A percentile compares a stretch with the other conserved stretches of the same genome.
Evolutionary conservation across 2,888 invertebrate genomes (phyloP).

Genomic region (Sinodicranocentrus sp.): DNA sequence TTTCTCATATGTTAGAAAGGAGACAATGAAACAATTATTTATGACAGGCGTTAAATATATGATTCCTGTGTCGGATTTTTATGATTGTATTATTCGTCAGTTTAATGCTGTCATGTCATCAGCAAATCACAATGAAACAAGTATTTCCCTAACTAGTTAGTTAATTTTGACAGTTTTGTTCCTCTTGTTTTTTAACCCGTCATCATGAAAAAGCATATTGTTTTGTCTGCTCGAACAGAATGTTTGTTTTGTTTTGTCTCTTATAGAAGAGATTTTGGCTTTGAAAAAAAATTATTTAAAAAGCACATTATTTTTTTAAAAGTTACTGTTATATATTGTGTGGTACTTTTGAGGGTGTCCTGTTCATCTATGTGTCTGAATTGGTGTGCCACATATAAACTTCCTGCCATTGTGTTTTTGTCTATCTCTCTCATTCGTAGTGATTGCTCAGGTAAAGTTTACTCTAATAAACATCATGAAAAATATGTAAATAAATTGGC

Average conservation of each 20-base stretch:
- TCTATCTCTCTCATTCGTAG: conserved; percentile 12
- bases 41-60: conserved; percentile 68
- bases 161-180: conserved; percentile 66
- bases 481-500: conserved; percentile 48
- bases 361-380: conserved; percentile 34
- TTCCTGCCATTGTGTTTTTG: conserved; percentile 60
- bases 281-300: conserved; percentile 10
- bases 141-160: conserved; percentile 49
- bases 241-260: too few species aligned
- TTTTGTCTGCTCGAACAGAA: too few species aligned
- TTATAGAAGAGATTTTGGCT: too few species aligned
- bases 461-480: conserved; percentile 32
- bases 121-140: conserved; percentile 64
- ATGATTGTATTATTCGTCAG: conserved; percentile 62
- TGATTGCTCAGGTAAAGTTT: conserved; percentile 36
- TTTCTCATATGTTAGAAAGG: conserved; percentile 42
- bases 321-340: background rate
- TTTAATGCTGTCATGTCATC: conserved; percentile 49
- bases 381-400: conserved; percentile 43
- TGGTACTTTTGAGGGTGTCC: conserved; percentile 52
- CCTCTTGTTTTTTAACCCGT: conserved; percentile 39
- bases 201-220: background rate
- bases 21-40: conserved; percentile 69
- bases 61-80: conserved; percentile 62
- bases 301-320: too few species aligned